phyloP scores from a whole-genome alignment of 2,113 vertebrate genomes.

The Sinocyclocheilus grahami region DNA sequence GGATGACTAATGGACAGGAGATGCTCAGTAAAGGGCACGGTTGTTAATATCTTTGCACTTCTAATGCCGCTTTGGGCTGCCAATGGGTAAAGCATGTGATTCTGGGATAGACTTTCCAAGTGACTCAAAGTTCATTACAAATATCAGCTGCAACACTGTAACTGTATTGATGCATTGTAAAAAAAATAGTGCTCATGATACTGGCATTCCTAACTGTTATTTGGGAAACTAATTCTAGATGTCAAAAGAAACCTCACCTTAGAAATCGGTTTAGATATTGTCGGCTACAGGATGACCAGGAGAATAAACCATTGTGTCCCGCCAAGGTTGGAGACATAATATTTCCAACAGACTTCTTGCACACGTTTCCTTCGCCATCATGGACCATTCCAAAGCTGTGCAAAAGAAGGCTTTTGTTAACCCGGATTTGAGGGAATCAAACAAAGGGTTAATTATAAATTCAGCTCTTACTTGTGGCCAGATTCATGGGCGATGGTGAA shows the following conservation, averaged over 20 bases:
- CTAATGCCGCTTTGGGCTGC: slow-evolving; percentile 12
- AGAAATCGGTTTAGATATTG: slow-evolving; percentile 87
- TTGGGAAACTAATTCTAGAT: background rate
- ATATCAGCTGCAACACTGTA: background rate
- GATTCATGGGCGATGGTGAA: slow-evolving; percentile 93
- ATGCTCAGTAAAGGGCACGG: slow-evolving; percentile 46
- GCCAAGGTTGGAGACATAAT: slow-evolving; percentile 93
- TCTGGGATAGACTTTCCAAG: slow-evolving; percentile 17
- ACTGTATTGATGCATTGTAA: background rate
- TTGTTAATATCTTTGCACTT: slow-evolving; percentile 43
- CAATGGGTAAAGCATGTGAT: slow-evolving; percentile 52
- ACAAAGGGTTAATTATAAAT: background rate
- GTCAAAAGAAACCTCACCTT: slow-evolving; percentile 72
- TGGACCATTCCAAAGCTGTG: slow-evolving; percentile 90
- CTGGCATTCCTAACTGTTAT: background rate
- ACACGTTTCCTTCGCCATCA: slow-evolving; percentile 88
- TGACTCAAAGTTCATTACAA: background rate
- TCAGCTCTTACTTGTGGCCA: slow-evolving; percentile 85
- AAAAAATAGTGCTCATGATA: too few species aligned
- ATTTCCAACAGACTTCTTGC: slow-evolving; percentile 88
- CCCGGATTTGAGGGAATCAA: background rate
- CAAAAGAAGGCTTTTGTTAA: background rate
- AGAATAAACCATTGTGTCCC: slow-evolving; percentile 88
- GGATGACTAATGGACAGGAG: slow-evolving; percentile 42
- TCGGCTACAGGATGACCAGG: slow-evolving; percentile 89